Evolutionary conservation across 1,140 invertebrate species (phyloP).

Genomic region (Vanessa tameamea): DNA sequence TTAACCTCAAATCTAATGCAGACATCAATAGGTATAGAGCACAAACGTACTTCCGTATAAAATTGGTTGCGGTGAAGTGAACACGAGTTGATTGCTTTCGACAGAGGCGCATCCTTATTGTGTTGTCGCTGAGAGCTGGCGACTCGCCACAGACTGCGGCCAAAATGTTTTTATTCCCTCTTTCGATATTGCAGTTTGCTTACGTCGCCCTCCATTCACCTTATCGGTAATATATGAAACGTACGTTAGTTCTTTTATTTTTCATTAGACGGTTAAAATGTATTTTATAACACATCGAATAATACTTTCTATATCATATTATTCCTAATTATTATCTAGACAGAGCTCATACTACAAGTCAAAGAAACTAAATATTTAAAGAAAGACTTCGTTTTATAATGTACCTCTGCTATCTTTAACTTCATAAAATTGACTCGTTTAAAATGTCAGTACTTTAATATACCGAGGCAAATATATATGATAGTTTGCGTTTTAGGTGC

Average conservation of each 20-base stretch:
- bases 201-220: constrained; percentile 45
- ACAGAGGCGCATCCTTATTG: constrained; percentile 68
- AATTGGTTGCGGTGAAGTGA: constrained; percentile 68
- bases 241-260: neutral
- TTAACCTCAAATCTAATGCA: constrained; percentile 33
- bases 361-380: too few species aligned
- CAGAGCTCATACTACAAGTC: too few species aligned
- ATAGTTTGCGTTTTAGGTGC: too few species aligned
- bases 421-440: too few species aligned
- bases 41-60: constrained; percentile 50
- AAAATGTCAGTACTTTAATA: too few species aligned
- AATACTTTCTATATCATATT: too few species aligned
- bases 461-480: too few species aligned
- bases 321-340: too few species aligned
- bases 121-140: constrained; percentile 62
- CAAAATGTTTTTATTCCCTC: constrained; percentile 63
- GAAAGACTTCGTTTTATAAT: too few species aligned
- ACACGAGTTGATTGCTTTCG: constrained; percentile 68
- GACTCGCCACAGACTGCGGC: constrained; percentile 52
- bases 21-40: constrained; percentile 40
- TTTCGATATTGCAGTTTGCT: constrained; percentile 66
- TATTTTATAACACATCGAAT: neutral
- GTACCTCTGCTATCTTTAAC: too few species aligned
- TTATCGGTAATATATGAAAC: constrained; percentile 34
- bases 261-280: neutral